Evolutionary conservation across 2,888 invertebrate species (phyloP), one percentile per base, ranked within the genome.

Genomic region (Rambutsinella grinnellia): DNA sequence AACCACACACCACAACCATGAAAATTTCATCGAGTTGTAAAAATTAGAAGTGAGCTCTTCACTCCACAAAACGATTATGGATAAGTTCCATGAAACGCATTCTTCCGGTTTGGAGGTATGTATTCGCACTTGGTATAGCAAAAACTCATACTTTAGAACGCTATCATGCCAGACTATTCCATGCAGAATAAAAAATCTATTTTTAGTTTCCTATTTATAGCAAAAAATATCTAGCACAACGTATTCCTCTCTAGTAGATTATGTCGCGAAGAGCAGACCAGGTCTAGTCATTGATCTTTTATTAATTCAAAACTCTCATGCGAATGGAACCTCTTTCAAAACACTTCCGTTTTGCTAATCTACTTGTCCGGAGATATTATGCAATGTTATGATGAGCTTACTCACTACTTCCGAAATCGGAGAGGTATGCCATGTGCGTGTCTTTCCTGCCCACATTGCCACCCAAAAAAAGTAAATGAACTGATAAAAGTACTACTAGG

Each of bases 171-270:
- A 44, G 23, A 28, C 2, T 24, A 21, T 54, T 58, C 17, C 51
- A 28, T 53, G n/a, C 61, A 51, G 36, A 19, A 51, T 26, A 27
- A 17, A 71, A 53, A 53, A 57, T 71, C 71, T 71, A 71, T 71
- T 71, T 71, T 63, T 71, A 71, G 71, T 58, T 62, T 46, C 71
- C 71, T 71, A 71, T 71, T 71, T 57, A 71, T 71, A 71, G 71
- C 63, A 8, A 47, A 70, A n/a, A 62, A 71, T 63, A 71, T 71
- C 57, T 57, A 56, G 63, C 36, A 36, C 36, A 71, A 51, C 61
- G 19, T 17, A 47, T 57, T 24, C 36, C 6, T 36, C 36, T 36
- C n/a, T n/a, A n/a, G n/a, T n/a, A 36, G 36, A 36, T 5, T 5
- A 36, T 36, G 36, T 36, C 36, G 36, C 36, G 36, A 36, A 36